These are phyloP conservation scores for Sitobion miscanthi DNA, from an alignment of 1,140 invertebrate genomes.

Conservation along the genomic window DNA sequence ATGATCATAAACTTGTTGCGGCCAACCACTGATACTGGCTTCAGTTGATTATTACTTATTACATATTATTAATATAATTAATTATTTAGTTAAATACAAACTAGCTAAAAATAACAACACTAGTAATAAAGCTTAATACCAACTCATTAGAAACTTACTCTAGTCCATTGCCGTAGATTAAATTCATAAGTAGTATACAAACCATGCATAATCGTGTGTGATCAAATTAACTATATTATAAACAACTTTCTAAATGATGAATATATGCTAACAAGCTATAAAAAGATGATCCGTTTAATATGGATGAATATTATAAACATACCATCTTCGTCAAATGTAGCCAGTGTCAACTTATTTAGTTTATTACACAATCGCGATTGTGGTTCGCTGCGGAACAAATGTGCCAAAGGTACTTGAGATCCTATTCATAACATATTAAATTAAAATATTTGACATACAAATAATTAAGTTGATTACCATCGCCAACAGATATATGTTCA, in stretches of 20 bases:
- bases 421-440: constrained; percentile 40
- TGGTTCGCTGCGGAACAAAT: constrained; percentile 59
- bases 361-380: constrained; percentile 78
- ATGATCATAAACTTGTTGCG: too few relatives aligned
- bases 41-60: not conserved
- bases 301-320: constrained; percentile 56
- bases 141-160: not conserved
- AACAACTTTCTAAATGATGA: constrained; percentile 8
- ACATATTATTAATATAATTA: not conserved
- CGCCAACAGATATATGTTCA: constrained; percentile 63
- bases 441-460: not conserved
- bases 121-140: not conserved
- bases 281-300: not conserved
- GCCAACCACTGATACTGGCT: too few relatives aligned
- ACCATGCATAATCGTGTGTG: not conserved
- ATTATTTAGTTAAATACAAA: not conserved
- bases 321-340: constrained; percentile 87
- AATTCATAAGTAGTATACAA: not conserved
- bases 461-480: constrained; percentile 61
- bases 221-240: not conserved
- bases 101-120: not conserved
- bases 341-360: constrained; percentile 81
- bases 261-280: not conserved
- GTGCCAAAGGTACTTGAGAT: constrained; percentile 62
- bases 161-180: not conserved